Base-by-base conservation (phyloP, 2,113 vertebrate genomes). In the Nymphicus hollandicus region DNA sequence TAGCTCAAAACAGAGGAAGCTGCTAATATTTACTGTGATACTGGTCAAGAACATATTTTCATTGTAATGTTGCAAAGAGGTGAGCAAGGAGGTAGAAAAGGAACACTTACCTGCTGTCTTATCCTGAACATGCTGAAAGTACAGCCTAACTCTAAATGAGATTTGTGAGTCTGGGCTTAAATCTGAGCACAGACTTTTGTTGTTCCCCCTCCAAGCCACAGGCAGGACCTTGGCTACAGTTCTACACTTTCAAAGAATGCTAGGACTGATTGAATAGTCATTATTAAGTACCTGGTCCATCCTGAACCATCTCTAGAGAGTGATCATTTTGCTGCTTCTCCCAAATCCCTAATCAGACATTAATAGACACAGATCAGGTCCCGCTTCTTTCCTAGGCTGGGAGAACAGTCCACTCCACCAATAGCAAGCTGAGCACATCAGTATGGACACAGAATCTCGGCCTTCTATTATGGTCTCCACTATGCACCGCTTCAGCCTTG, bases 391-490 rank as follows among this genome's bases (percentile, higher is more conserved):
- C 33, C 24, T 29, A 43, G 15, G 8, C 18, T 78, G 9, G 5
- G 12, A 16, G 69, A 60, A 46, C 25, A 46, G 22, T 52, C 72
- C 33, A 8, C 16, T 66, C 17, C 13, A 66, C 4, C 11, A 70
- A 39, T 9, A 78, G 44, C 22, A 88, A 55, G 25, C 53, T 14
- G 22, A 50, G 46, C 8, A 79, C 1, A 1, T 17, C 28, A 49
- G 39, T 37, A 64, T 5, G 15, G 23, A 43, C 70, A 89, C 3
- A 17, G 46, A 81, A 66, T 70, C 16, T 63, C 25, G 85, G 58
- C 6, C 17, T 47, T 39, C 20, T 74, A 1, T 35, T 49, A 53
- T 0, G 1, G 9, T 15, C 18, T 52, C 17, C 2, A 1, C 22
- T 61, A 10, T 5, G 25, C 5, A 39, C 10, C 7, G 25, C 19